These are phyloP conservation scores for Brachypalpus laphriformis DNA, from an alignment of 2,888 invertebrate species.

Conservation along the genomic window DNA sequence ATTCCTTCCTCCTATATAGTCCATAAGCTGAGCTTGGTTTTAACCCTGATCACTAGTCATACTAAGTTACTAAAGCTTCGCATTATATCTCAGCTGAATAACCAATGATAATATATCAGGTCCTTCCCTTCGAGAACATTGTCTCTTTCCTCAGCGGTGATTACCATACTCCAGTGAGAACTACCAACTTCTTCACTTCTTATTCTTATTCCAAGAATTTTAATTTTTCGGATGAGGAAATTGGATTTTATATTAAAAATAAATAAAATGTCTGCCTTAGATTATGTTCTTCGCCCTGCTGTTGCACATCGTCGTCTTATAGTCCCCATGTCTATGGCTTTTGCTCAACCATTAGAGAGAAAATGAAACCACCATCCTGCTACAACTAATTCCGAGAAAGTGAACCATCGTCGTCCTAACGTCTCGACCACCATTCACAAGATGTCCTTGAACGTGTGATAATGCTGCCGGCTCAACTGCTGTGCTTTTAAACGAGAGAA, in stretches of 20 bases:
- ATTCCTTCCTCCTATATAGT: no score
- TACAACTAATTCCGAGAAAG: conserved; percentile 8
- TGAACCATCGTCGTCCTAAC: background rate
- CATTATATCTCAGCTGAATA: no score
- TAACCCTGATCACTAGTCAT: no score
- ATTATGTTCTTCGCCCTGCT: background rate
- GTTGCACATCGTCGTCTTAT: background rate
- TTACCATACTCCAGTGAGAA: background rate
- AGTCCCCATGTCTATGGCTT: no score
- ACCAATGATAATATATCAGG: no score
- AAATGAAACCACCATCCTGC: conserved; percentile 7
- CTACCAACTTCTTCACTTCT: background rate
- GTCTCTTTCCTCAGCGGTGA: background rate
- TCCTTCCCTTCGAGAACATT: background rate
- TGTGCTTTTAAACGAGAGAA: background rate
- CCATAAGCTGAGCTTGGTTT: no score
- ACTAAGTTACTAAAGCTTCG: no score
- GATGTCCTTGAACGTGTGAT: background rate
- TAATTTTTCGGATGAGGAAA: conserved; percentile 18
- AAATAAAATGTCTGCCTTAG: conserved; percentile 2
- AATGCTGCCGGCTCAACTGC: background rate
- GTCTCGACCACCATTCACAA: background rate
- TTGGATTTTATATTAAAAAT: conserved; percentile 33
- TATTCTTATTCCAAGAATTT: conserved; percentile 3
- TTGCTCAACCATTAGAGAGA: background rate